Conservation (phyloP, 2,888 invertebrate genomes). For the Acronicta alni region DNA sequence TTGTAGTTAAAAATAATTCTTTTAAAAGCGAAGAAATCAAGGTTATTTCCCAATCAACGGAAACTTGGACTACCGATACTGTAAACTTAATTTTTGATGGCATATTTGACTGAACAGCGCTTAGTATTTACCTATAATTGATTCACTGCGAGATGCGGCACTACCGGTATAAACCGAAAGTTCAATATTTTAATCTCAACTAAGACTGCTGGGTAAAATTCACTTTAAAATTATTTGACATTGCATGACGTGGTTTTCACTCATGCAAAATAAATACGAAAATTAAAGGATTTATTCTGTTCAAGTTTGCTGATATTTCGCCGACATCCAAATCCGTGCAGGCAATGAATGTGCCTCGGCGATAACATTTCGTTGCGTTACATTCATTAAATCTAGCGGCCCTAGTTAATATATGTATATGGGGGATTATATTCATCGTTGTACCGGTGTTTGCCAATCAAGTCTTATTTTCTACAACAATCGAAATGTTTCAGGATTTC, state of each 20-base stretch:
- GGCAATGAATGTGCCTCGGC: slow-evolving; percentile 46
- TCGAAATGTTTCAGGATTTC: slow-evolving; percentile 93
- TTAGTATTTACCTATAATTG: slow-evolving; percentile 1
- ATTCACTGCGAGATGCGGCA: neutral
- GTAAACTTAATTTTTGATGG: slow-evolving; percentile 3
- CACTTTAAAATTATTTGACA: neutral
- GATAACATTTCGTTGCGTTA: slow-evolving; percentile 37
- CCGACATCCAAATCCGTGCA: slow-evolving; percentile 22
- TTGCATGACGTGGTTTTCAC: neutral
- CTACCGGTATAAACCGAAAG: neutral
- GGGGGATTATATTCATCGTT: slow-evolving; percentile 52
- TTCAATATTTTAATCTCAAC: neutral
- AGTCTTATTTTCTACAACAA: slow-evolving; percentile 44
- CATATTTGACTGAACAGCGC: slow-evolving; percentile 17
- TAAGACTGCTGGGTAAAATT: neutral
- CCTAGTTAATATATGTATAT: slow-evolving; percentile 30
- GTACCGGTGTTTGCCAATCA: slow-evolving; percentile 37
- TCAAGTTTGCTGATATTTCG: slow-evolving; percentile 33
- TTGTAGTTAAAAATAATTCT: too few species aligned
- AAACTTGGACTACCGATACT: slow-evolving; percentile 1
- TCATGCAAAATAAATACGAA: neutral
- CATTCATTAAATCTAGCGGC: slow-evolving; percentile 36
- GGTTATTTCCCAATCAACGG: neutral
- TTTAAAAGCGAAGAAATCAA: too few species aligned
- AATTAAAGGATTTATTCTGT: slow-evolving; percentile 3